Conservation (phyloP, 2,888 invertebrate species). For the Eristalis tenax region DNA sequence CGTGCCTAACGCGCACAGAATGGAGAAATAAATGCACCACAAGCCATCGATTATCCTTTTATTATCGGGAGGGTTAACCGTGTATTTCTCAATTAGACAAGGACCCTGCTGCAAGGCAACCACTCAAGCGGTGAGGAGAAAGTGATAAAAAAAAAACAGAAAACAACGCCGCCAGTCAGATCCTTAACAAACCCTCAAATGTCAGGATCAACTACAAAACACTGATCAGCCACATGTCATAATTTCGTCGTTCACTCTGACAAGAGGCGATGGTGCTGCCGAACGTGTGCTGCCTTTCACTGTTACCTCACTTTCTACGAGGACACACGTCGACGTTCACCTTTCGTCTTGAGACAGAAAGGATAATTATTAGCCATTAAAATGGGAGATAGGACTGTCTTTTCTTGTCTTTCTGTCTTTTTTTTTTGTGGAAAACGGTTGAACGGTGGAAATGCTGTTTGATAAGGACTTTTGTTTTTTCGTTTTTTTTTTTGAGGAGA, state of each 20-base stretch:
- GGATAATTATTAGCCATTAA: constrained; percentile 53
- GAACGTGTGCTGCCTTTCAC: background rate
- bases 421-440: background rate
- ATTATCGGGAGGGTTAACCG: constrained; percentile 60
- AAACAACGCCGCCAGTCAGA: constrained; percentile 36
- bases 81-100: constrained; percentile 69
- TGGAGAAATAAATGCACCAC: constrained; percentile 39
- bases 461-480: constrained; percentile 51
- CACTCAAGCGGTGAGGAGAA: constrained; percentile 25
- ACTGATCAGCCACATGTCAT: constrained; percentile 65
- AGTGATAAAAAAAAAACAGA: constrained; percentile 50
- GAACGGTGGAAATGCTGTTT: constrained; percentile 5
- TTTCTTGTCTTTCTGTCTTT: background rate
- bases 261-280: background rate
- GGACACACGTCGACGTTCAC: constrained; percentile 4
- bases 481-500: background rate
- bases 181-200: constrained; percentile 51
- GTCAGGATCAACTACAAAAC: constrained; percentile 37
- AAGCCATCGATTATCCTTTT: constrained; percentile 62
- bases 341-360: constrained; percentile 9
- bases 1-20: constrained; percentile 32
- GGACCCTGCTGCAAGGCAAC: constrained; percentile 45
- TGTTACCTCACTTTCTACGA: constrained; percentile 41
- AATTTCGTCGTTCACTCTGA: constrained; percentile 20
- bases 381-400: constrained; percentile 6